A percentile compares a stretch with the other conserved stretches of the same genome.
phyloP scores from a whole-genome alignment of 2,888 invertebrate genomes.

The Drosophila merina region DNA sequence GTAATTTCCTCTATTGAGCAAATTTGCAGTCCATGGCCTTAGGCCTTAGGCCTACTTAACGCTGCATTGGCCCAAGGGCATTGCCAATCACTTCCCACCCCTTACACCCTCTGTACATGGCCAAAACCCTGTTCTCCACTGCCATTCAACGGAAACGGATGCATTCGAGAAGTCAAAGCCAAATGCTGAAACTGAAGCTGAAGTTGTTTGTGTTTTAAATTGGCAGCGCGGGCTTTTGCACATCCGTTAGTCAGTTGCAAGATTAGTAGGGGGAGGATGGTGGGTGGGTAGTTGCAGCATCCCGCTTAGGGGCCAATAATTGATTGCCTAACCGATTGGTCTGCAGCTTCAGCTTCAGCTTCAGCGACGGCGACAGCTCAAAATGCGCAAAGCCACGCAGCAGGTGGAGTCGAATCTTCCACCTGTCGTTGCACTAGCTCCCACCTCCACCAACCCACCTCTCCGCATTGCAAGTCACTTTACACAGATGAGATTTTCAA shows the following conservation, averaged over 20 bases:
- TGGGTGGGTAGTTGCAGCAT: constrained; percentile 1
- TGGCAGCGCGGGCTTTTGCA: constrained; percentile 75
- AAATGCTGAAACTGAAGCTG: constrained; percentile 42
- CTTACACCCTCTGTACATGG: not conserved
- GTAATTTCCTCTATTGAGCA: constrained; percentile 18
- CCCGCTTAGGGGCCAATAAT: constrained; percentile 72
- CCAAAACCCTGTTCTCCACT: not conserved
- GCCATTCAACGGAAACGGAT: constrained; percentile 69
- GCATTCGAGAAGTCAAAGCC: constrained; percentile 53
- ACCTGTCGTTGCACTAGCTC: not conserved
- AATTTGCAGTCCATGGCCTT: constrained; percentile 45
- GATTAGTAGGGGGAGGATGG: constrained; percentile 18
- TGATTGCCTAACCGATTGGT: constrained; percentile 79
- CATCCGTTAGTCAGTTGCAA: constrained; percentile 64
- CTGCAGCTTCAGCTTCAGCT: constrained; percentile 39
- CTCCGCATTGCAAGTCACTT: constrained; percentile 61
- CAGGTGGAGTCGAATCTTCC: constrained; percentile 24
- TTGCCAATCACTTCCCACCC: constrained; percentile 45
- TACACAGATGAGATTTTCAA: constrained; percentile 83
- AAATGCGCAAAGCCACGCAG: constrained; percentile 69
- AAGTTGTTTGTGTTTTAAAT: constrained; percentile 77
- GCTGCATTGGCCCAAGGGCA: constrained; percentile 64
- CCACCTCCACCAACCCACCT: not conserved
- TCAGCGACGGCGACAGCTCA: constrained; percentile 40
- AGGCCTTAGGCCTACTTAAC: constrained; percentile 57